Percentiles rank a stretch among this genome's conserved stretches.
Evolutionary conservation across 1,140 invertebrate species (phyloP).

Genomic region (Saccostrea echinata): DNA sequence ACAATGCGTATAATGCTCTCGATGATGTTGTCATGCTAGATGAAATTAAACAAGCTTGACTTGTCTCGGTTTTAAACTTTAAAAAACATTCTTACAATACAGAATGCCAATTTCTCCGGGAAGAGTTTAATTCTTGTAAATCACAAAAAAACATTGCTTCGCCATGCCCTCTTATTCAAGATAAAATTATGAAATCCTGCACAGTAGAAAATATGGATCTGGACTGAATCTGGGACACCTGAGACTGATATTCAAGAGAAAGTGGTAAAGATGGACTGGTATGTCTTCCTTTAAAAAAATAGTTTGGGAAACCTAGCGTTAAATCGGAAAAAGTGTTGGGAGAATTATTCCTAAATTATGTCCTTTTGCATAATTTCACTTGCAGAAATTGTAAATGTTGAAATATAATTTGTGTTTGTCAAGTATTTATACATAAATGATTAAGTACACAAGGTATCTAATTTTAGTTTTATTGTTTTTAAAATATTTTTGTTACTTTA

Average conservation of each 20-base stretch:
- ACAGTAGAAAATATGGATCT: background rate
- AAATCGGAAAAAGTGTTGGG: background rate
- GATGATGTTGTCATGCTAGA: constrained; percentile 25
- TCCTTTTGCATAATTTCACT: too few relatives aligned
- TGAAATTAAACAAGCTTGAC: background rate
- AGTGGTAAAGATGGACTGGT: background rate
- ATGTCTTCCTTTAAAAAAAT: background rate
- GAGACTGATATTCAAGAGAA: background rate
- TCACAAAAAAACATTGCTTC: constrained; percentile 2
- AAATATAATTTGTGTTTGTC: too few relatives aligned
- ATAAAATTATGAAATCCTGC: background rate
- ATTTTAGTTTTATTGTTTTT: too few relatives aligned
- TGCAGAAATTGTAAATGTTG: too few relatives aligned
- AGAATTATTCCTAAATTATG: too few relatives aligned
- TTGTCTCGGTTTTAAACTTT: background rate
- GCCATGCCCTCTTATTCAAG: background rate
- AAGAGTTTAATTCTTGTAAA: constrained; percentile 9
- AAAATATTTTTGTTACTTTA: too few relatives aligned
- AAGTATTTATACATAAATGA: too few relatives aligned
- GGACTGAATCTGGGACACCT: background rate
- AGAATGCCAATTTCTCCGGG: background rate
- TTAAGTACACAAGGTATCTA: too few relatives aligned
- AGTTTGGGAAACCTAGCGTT: background rate
- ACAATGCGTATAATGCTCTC: constrained; percentile 7
- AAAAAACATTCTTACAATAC: background rate